phyloP scores from a whole-genome alignment of 1,140 invertebrate species.

The Aphidius gifuensis region DNA sequence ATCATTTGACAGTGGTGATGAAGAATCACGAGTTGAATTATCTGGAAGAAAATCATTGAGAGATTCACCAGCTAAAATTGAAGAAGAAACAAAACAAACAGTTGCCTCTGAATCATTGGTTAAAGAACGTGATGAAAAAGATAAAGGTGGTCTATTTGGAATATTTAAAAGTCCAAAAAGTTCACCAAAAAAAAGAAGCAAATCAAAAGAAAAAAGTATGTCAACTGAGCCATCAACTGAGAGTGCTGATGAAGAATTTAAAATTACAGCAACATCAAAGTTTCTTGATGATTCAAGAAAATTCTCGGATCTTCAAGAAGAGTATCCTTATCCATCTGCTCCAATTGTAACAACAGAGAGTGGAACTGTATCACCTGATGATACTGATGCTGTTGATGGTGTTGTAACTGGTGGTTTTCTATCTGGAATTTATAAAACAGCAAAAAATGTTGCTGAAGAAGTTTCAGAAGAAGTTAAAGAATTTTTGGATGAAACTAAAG shows the following conservation, averaged over 20 bases:
- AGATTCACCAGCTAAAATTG: slow-evolving; percentile 18
- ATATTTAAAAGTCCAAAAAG: slow-evolving; percentile 40
- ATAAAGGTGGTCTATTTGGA: slow-evolving; percentile 32
- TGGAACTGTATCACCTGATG: background rate
- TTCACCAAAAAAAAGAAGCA: slow-evolving; percentile 34
- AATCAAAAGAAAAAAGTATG: slow-evolving; percentile 30
- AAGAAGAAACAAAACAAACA: background rate
- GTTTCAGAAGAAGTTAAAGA: slow-evolving; percentile 34
- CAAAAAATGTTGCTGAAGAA: slow-evolving; percentile 18
- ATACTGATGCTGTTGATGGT: slow-evolving; percentile 13
- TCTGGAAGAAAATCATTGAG: slow-evolving; percentile 25
- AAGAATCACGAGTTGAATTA: slow-evolving; percentile 32
- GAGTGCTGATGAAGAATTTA: slow-evolving; percentile 28
- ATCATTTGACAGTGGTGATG: slow-evolving; percentile 48
- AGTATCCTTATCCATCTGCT: slow-evolving; percentile 14
- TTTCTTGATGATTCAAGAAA: slow-evolving; percentile 32
- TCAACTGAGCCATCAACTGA: slow-evolving; percentile 26
- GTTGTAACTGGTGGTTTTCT: slow-evolving; percentile 29
- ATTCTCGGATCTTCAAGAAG: slow-evolving; percentile 21
- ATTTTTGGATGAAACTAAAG: slow-evolving; percentile 37
- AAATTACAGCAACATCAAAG: slow-evolving; percentile 19
- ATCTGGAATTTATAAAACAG: slow-evolving; percentile 24
- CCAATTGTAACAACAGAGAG: background rate
- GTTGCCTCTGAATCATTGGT: background rate
- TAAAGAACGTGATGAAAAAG: slow-evolving; percentile 19